A percentile compares a stretch with the other conserved stretches of the same genome.
Conservation (phyloP, 1,140 invertebrate species). For the Neodiprion pinetum region DNA sequence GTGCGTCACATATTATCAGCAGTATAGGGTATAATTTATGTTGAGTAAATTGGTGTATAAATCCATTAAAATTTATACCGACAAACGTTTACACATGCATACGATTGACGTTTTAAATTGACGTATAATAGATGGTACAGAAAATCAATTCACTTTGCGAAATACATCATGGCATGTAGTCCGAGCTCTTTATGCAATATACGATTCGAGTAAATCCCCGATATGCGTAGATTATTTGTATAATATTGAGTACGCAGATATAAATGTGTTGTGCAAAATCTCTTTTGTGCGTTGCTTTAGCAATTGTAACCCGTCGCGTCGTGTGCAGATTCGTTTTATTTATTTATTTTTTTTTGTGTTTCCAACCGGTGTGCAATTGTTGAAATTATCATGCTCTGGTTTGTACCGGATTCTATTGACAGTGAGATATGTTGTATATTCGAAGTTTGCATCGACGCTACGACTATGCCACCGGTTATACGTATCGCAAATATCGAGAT, state of each 20-base stretch:
- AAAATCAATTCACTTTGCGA: neutral
- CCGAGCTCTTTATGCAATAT: neutral
- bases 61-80: neutral
- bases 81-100: neutral
- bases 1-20: neutral
- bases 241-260: too few species aligned
- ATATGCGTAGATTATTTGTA: too few species aligned
- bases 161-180: neutral
- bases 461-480: neutral
- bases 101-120: neutral
- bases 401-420: slow-evolving; percentile 51
- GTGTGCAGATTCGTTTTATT: too few species aligned
- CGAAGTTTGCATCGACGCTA: neutral
- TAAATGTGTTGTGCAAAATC: too few species aligned
- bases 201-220: too few species aligned
- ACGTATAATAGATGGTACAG: neutral
- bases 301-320: too few species aligned
- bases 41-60: neutral
- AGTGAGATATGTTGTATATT: slow-evolving; percentile 32
- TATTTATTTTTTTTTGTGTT: too few species aligned
- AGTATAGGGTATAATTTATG: neutral
- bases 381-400: slow-evolving; percentile 46
- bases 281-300: too few species aligned
- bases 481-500: neutral
- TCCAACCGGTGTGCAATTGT: neutral